phyloP scores from a whole-genome alignment of 2,888 invertebrate species.

The Drosophila melanocephala region DNA sequence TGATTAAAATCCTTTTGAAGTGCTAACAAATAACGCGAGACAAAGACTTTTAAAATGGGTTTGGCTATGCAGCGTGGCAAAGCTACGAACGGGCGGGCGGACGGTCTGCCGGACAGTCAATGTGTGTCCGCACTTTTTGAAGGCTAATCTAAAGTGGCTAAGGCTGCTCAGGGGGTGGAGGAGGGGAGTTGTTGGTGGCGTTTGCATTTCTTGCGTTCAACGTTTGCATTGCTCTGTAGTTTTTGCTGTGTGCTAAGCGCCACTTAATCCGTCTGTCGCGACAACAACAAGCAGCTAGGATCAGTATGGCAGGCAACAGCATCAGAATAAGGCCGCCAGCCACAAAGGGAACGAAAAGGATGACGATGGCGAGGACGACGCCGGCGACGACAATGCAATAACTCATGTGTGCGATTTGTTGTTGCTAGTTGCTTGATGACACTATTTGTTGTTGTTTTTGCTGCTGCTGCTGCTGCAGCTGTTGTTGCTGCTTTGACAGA shows the following conservation, averaged over 20 bases:
- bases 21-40: constrained; percentile 77
- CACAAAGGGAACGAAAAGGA: constrained; percentile 38
- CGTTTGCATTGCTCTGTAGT: constrained; percentile 35
- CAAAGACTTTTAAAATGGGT: constrained; percentile 56
- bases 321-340: constrained; percentile 44
- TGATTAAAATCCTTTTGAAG: constrained; percentile 79
- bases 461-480: constrained; percentile 33
- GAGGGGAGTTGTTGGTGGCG: constrained; percentile 23
- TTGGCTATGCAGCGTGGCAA: background rate
- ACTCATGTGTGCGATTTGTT: constrained; percentile 63
- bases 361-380: constrained; percentile 29
- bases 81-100: background rate
- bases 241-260: constrained; percentile 63
- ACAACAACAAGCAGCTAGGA: constrained; percentile 49
- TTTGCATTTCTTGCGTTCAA: constrained; percentile 60
- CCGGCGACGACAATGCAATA: constrained; percentile 66
- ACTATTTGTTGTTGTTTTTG: constrained; percentile 13
- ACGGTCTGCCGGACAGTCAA: constrained; percentile 44
- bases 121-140: constrained; percentile 69
- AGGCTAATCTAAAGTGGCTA: constrained; percentile 49
- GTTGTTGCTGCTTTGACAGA: constrained; percentile 60
- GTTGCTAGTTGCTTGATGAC: constrained; percentile 31
- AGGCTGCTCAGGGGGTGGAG: background rate
- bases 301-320: constrained; percentile 20
- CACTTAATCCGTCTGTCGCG: constrained; percentile 72